These are phyloP conservation scores for Dysidea cf. avara DNA, from an alignment of 37 sponge, comb jelly and placozoan genomes.

Conservation along the genomic window DNA sequence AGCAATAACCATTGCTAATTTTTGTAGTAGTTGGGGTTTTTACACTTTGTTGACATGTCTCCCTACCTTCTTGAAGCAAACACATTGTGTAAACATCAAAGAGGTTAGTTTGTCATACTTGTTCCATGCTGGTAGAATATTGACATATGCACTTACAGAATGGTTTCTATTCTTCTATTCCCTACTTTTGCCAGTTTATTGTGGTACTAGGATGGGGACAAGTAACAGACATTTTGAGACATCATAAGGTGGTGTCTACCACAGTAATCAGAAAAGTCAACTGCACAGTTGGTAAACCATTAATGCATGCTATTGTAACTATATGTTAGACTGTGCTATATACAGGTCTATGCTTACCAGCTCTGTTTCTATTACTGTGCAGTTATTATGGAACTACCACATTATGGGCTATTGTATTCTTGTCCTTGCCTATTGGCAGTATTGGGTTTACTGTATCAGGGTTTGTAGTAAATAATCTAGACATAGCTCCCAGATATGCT, in stretches of 20 bases:
- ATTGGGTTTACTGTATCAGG: conserved; percentile 56
- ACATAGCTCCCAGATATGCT: conserved; percentile 84
- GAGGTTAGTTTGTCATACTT: too few relatives aligned
- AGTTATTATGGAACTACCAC: conserved; percentile 65
- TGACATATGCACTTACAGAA: too few relatives aligned
- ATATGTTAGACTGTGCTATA: too few relatives aligned
- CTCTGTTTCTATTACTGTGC: conserved; percentile 63
- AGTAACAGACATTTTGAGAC: conserved; percentile 42
- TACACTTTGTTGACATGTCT: conserved; percentile 74
- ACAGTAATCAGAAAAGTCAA: conserved; percentile 60
- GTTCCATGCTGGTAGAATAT: too few relatives aligned
- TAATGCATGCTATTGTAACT: too few relatives aligned
- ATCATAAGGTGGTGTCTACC: conserved; percentile 43
- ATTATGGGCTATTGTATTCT: conserved; percentile 39
- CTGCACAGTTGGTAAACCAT: too few relatives aligned
- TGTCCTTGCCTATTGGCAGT: conserved; percentile 56
- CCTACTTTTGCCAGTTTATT: conserved; percentile 8
- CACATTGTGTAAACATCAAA: too few relatives aligned
- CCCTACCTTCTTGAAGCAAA: conserved; percentile 60
- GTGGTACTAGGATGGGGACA: conserved; percentile 3
- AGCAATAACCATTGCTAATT: conserved; percentile 74
- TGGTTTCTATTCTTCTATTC: conserved; percentile 47
- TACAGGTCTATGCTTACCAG: conserved; percentile 53
- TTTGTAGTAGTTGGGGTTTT: conserved; percentile 87
- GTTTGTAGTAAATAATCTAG: conserved; percentile 70